A percentile compares a stretch with the other conserved stretches of the same genome.
These are phyloP conservation scores for Scartelaos histophorus DNA, from an alignment of 2,113 vertebrate genomes.

Conservation along the genomic window DNA sequence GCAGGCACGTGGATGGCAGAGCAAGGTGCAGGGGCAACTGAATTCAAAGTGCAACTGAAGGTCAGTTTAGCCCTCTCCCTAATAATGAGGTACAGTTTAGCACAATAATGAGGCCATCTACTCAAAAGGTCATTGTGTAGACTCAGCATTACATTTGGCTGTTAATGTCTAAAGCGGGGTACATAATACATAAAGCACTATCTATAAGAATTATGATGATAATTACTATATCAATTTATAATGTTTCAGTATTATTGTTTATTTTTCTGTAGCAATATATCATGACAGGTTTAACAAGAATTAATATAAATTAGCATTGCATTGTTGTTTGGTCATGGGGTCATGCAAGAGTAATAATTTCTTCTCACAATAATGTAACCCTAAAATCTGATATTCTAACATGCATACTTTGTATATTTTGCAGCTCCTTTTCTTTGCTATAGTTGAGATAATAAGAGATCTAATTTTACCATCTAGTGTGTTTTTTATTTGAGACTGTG, in stretches of 20 bases:
- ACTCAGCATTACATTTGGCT: too few relatives aligned
- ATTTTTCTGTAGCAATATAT: too few relatives aligned
- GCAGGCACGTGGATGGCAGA: constrained; percentile 9
- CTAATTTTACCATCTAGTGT: constrained; percentile 33
- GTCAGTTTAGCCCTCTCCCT: not conserved
- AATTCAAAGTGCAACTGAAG: constrained; percentile 1
- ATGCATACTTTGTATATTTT: not conserved
- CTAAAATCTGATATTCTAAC: not conserved
- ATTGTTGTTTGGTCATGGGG: not conserved
- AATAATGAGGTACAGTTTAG: constrained; percentile 29
- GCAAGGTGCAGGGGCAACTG: not conserved
- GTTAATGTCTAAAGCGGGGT: too few relatives aligned
- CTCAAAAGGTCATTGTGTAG: not conserved
- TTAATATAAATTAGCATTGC: not conserved
- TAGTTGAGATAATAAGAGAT: constrained; percentile 32
- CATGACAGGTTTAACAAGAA: not conserved
- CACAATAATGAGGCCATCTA: not conserved
- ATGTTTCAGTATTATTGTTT: too few relatives aligned
- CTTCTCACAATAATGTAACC: not conserved
- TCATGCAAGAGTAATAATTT: not conserved
- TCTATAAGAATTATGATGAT: not conserved
- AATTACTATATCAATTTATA: too few relatives aligned
- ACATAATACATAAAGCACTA: too few relatives aligned
- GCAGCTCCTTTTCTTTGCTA: not conserved
- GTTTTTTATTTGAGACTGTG: constrained; percentile 47